Conservation (phyloP, 2,113 vertebrate genomes). For the Electrona antarctica region DNA sequence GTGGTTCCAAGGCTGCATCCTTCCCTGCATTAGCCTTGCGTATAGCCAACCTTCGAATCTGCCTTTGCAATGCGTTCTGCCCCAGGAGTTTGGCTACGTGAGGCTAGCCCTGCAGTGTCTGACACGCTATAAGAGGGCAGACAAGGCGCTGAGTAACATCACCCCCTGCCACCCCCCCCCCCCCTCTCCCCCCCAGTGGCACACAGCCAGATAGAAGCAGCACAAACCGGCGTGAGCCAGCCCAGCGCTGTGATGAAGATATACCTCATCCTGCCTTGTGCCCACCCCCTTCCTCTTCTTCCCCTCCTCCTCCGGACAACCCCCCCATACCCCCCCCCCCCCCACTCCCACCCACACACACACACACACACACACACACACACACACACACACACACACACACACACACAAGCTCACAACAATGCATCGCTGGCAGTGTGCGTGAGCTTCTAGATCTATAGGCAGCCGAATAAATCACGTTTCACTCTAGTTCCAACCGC, state of each 20-base stretch:
- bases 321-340: slow-evolving; percentile 47
- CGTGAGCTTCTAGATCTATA: too few species aligned
- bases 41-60: slow-evolving; percentile 33
- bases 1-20: slow-evolving; percentile 2
- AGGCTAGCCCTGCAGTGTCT: slow-evolving; percentile 22
- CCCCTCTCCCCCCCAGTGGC: slow-evolving; percentile 43
- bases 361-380: neutral
- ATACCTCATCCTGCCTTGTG: slow-evolving; percentile 29
- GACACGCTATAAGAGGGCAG: slow-evolving; percentile 43
- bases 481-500: too few species aligned
- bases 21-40: slow-evolving; percentile 3
- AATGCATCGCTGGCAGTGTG: too few species aligned
- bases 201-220: slow-evolving; percentile 69
- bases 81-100: too few species aligned
- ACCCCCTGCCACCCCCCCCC: slow-evolving; percentile 22
- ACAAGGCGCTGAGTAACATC: slow-evolving; percentile 40
- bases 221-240: slow-evolving; percentile 77
- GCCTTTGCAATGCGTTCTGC: slow-evolving; percentile 9
- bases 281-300: slow-evolving; percentile 9
- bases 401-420: too few species aligned
- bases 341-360: slow-evolving; percentile 29
- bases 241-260: slow-evolving; percentile 52
- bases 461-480: too few species aligned
- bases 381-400: neutral
- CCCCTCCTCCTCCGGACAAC: neutral